These are phyloP conservation scores for Andrena marginata DNA, from an alignment of 2,888 invertebrate species.

Conservation along the genomic window DNA sequence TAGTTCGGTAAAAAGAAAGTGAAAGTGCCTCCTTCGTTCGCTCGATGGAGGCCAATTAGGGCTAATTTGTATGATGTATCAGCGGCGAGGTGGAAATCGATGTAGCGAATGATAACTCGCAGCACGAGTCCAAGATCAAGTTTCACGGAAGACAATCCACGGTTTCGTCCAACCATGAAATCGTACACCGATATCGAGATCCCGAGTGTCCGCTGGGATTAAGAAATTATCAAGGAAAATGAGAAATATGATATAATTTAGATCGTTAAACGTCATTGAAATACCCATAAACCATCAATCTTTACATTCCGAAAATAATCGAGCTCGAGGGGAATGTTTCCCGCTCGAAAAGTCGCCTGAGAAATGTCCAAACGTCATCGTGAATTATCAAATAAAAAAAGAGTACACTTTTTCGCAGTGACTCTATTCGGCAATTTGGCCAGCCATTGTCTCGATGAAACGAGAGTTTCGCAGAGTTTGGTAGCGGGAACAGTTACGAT, in stretches of 20 bases:
- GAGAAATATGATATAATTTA: neutral
- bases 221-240: neutral
- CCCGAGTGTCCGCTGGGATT: neutral
- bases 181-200: conserved; percentile 4
- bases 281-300: neutral
- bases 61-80: conserved; percentile 45
- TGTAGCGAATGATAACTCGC: conserved; percentile 22
- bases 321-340: neutral
- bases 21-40: conserved; percentile 25
- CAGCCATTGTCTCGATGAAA: conserved; percentile 49
- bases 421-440: conserved; percentile 39
- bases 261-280: neutral
- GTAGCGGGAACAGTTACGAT: conserved; percentile 29
- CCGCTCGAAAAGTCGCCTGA: no score
- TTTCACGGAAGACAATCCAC: conserved; percentile 42
- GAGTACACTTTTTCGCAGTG: neutral
- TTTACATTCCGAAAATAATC: neutral
- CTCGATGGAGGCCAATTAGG: conserved; percentile 37
- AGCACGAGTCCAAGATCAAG: conserved; percentile 49
- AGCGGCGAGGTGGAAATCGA: conserved; percentile 35
- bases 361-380: neutral
- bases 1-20: conserved; percentile 31
- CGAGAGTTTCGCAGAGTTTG: conserved; percentile 25
- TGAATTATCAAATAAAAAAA: neutral
- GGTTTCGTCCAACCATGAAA: conserved; percentile 52